Evolutionary conservation across 2,113 vertebrate genomes (phyloP).

Genomic region (Dendropsophus ebraccatus): DNA sequence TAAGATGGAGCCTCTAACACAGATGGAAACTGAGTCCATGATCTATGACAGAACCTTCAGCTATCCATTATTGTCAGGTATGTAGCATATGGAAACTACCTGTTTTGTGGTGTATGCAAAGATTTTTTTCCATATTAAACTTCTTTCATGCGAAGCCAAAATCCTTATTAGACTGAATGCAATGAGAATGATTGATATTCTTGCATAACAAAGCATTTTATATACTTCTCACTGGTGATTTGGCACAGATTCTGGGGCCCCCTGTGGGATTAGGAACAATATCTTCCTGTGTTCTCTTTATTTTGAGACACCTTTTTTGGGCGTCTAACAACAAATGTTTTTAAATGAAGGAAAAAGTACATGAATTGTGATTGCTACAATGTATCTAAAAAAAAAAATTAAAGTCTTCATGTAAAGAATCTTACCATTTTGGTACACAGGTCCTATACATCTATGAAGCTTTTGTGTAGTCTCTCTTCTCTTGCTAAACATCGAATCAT

Average conservation of each 20-base stretch:
- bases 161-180: neutral
- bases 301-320: too few species aligned
- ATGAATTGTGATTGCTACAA: too few species aligned
- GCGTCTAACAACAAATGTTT: neutral
- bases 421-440: too few species aligned
- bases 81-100: neutral
- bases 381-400: too few species aligned
- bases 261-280: neutral
- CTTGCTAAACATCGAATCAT: too few species aligned
- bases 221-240: neutral
- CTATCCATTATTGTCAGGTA: neutral
- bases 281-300: neutral
- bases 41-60: neutral
- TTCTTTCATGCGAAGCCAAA: neutral
- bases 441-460: too few species aligned
- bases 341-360: too few species aligned
- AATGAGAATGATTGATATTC: neutral
- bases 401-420: too few species aligned
- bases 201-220: neutral
- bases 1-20: too few species aligned
- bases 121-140: neutral
- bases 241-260: neutral
- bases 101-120: neutral
- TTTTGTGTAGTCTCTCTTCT: too few species aligned
- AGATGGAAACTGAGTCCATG: neutral